Percentiles rank a stretch among this genome's conserved stretches.
phyloP scores from a whole-genome alignment of 2,888 invertebrate genomes.

The Arge pagana region DNA sequence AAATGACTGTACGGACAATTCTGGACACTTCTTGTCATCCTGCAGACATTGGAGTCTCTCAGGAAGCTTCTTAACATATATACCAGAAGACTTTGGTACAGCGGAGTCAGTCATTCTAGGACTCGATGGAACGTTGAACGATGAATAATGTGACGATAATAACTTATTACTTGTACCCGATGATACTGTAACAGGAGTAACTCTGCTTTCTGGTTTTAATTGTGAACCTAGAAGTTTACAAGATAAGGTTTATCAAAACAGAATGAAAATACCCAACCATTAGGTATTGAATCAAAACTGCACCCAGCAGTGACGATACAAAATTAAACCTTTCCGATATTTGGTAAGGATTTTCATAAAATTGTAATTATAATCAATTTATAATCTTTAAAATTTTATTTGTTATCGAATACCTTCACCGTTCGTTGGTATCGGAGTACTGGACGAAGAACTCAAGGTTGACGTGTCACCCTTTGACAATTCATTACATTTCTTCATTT shows the following conservation, averaged over 20 bases:
- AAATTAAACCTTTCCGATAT: too few species aligned
- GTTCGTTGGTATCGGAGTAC: slow-evolving; percentile 17
- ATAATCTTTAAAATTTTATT: too few species aligned
- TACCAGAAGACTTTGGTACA: slow-evolving; percentile 5
- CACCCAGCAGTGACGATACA: too few species aligned
- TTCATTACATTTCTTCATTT: slow-evolving; percentile 29
- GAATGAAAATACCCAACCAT: too few species aligned
- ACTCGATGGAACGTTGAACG: slow-evolving; percentile 4
- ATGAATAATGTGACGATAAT: background rate
- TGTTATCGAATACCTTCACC: slow-evolving; percentile 26
- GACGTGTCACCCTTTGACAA: slow-evolving; percentile 16
- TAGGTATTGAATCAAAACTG: too few species aligned
- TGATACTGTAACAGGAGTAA: too few species aligned
- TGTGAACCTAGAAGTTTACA: too few species aligned
- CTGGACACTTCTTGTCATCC: slow-evolving; percentile 52
- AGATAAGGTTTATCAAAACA: too few species aligned
- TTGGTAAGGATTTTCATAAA: too few species aligned
- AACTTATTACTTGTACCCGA: too few species aligned
- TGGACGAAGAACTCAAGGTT: slow-evolving; percentile 19
- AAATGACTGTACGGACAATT: slow-evolving; percentile 72
- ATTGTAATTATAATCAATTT: too few species aligned
- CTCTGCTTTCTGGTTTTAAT: too few species aligned
- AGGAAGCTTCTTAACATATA: slow-evolving; percentile 22
- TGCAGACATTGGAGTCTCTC: slow-evolving; percentile 23
- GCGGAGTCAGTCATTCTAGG: slow-evolving; percentile 6